Evolutionary conservation across 2,888 invertebrate genomes (phyloP), one percentile per base, ranked within the genome.

Genomic region (Endomychus coccineus): DNA sequence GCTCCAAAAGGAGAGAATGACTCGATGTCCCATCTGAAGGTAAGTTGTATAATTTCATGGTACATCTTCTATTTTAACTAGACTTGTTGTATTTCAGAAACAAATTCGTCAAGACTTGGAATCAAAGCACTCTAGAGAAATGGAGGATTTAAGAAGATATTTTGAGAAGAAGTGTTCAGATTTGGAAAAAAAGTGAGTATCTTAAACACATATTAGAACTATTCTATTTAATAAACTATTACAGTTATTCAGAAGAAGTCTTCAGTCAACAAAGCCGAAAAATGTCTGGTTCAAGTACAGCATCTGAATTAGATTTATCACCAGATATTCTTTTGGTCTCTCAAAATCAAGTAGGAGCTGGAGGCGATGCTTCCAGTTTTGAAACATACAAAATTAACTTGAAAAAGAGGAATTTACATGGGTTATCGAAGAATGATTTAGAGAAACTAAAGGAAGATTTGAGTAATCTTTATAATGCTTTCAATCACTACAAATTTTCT

Each of bases 121-220:
- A 35, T 56, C 64, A 3, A 77, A 78, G 51, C 84, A 87, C 63
- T 71, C 77, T 19, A 77, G 75, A 44, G 83, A 87, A 59, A 80
- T 87, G 78, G 84, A 84, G 59, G 80, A 85, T 55, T 60, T 87
- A 34, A 70, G 86, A 27, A 81, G 75, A 6, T 87, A 86, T 54
- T 87, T 85, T 55, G 87, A 87, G 55, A 73, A 79, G 54, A 85
- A 84, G 56, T 87, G 85, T 56, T 73, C 78, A 1, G 83, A 86
- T 51, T 73, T 87, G 62, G 84, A 84, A 56, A 81, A 83, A 54
- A 81, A 85, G 77, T 83, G 61, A 64, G 70, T 14, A 6, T 29
- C 21, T 19, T 9, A 7, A 7, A 7, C 9, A 19, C 6, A 7
- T 19, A 6, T 7, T 19, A 19, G 21, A 19, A 19, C 21, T 19